Evolutionary conservation across 2,888 invertebrate species (phyloP).

Genomic region (Argyra leucocephala): DNA sequence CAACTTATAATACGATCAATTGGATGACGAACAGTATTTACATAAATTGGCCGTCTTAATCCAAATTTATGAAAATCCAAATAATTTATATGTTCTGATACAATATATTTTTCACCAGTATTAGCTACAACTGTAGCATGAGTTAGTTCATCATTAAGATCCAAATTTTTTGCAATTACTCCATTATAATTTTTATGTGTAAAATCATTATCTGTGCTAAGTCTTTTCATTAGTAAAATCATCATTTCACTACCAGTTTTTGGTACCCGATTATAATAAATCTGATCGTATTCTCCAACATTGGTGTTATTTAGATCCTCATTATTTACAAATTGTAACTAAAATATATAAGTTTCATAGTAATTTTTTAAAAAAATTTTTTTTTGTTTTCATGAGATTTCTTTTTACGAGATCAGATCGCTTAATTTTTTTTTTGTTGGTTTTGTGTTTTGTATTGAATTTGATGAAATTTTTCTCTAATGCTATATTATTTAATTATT

Average conservation of each 20-base stretch:
- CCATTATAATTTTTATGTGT: background rate
- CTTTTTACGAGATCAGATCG: too few relatives aligned
- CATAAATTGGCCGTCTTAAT: slow-evolving; percentile 72
- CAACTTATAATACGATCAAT: slow-evolving; percentile 81
- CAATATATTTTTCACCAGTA: slow-evolving; percentile 44
- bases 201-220: slow-evolving; percentile 52
- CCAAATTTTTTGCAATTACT: background rate
- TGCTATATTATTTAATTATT: too few relatives aligned
- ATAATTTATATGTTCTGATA: slow-evolving; percentile 79
- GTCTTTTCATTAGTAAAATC: slow-evolving; percentile 64
- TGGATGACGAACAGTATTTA: slow-evolving; percentile 79
- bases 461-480: too few relatives aligned
- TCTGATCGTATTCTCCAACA: slow-evolving; percentile 55
- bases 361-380: too few relatives aligned
- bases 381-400: too few relatives aligned
- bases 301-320: slow-evolving; percentile 57
- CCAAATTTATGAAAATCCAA: slow-evolving; percentile 71
- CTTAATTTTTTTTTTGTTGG: too few relatives aligned
- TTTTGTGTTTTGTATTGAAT: too few relatives aligned
- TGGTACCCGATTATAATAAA: slow-evolving; percentile 46
- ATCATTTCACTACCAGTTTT: slow-evolving; percentile 71
- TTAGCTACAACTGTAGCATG: background rate
- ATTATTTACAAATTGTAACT: too few relatives aligned
- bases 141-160: background rate
- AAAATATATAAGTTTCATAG: too few relatives aligned